These are phyloP conservation scores for Panurus biarmicus DNA, from an alignment of 2,113 vertebrate genomes.

Conservation along the genomic window DNA sequence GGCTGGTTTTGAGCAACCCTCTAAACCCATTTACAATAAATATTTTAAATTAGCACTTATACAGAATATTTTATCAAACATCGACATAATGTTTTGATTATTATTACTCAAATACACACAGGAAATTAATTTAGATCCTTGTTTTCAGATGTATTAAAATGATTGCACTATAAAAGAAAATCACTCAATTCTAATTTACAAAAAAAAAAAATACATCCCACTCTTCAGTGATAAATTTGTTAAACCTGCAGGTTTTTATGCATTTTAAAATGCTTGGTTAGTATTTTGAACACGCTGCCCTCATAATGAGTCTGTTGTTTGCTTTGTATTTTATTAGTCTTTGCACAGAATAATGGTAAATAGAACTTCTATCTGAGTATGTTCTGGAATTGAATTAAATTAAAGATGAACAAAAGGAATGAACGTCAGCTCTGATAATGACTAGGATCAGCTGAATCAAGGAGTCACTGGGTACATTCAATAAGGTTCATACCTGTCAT, in stretches of 20 bases:
- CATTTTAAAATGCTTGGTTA: background rate
- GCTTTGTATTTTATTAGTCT: background rate
- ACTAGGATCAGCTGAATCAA: background rate
- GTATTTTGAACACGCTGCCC: background rate
- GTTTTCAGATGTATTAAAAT: background rate
- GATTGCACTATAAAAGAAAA: background rate
- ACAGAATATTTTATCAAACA: background rate
- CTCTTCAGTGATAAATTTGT: background rate
- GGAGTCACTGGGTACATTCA: background rate
- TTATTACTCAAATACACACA: background rate
- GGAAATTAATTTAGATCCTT: background rate
- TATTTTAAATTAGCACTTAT: background rate
- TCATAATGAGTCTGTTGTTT: conserved; percentile 3
- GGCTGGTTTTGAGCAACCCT: background rate
- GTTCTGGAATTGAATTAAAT: conserved; percentile 5
- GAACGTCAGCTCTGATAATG: background rate
- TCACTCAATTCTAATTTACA: background rate
- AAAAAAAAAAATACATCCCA: background rate
- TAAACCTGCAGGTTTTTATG: background rate
- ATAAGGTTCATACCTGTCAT: background rate
- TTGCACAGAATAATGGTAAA: conserved; percentile 14
- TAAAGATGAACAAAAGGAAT: background rate
- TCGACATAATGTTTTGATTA: background rate
- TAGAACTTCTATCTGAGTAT: background rate
- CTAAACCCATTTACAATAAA: background rate